A percentile compares a stretch with the other conserved stretches of the same genome.
Conservation (phyloP, 2,797 vertebrate genomes). For the Malurus splendens region DNA sequence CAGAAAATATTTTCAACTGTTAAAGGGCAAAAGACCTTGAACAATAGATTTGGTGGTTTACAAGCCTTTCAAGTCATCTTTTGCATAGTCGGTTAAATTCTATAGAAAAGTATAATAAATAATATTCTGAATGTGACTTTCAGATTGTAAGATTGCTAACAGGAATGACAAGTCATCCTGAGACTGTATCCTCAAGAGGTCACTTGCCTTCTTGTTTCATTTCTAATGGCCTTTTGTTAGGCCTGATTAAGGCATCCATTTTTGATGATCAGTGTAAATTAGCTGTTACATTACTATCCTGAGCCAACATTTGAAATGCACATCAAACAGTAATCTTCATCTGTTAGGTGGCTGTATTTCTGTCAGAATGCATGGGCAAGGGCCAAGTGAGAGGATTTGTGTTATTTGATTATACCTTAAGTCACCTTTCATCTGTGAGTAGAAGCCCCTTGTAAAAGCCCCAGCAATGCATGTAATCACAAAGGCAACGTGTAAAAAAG, state of each 20-base stretch:
- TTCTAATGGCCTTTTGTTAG: conserved; percentile 35
- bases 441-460: not conserved
- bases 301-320: not conserved
- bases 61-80: conserved; percentile 8
- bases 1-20: not conserved
- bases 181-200: conserved; percentile 47
- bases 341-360: not conserved
- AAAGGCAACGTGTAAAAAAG: not conserved
- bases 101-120: not conserved
- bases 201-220: conserved; percentile 37
- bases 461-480: not conserved
- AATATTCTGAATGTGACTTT: conserved; percentile 52
- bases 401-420: not conserved
- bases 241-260: conserved; percentile 6
- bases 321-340: not conserved
- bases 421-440: not conserved
- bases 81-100: conserved; percentile 3
- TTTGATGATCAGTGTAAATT: conserved; percentile 42
- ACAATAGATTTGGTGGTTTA: conserved; percentile 5
- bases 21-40: conserved; percentile 4
- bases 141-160: conserved; percentile 37
- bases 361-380: not conserved
- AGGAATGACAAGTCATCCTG: conserved; percentile 37
- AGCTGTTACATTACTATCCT: not conserved
- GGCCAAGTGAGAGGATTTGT: not conserved